These are phyloP conservation scores for Megamerina dolium DNA, from an alignment of 2,888 invertebrate genomes.

Conservation along the genomic window DNA sequence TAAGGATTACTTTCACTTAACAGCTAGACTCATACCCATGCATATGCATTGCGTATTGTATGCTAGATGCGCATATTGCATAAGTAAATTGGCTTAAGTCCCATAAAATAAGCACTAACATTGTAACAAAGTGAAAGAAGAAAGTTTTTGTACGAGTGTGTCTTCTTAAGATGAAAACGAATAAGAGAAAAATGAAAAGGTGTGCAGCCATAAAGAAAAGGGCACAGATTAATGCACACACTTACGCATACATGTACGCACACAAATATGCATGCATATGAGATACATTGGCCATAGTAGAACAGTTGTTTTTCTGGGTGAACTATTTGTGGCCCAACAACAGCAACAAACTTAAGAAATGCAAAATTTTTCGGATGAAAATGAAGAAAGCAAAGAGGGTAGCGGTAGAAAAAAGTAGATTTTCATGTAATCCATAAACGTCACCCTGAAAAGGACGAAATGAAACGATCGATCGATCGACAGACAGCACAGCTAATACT, in stretches of 20 bases:
- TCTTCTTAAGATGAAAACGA: not conserved
- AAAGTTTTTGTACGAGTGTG: not conserved
- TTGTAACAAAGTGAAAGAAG: not conserved
- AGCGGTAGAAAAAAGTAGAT: conserved; percentile 25
- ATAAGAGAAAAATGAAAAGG: conserved; percentile 10
- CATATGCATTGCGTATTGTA: too few species aligned
- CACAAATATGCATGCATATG: too few species aligned
- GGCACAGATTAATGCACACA: conserved; percentile 12
- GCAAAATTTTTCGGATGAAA: conserved; percentile 1
- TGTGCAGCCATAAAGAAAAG: conserved; percentile 13
- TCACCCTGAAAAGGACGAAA: conserved; percentile 26
- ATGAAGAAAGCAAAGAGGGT: conserved; percentile 6
- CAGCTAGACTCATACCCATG: not conserved
- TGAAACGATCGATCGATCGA: conserved; percentile 1
- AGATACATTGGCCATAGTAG: conserved; percentile 5
- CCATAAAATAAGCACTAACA: not conserved
- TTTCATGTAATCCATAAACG: conserved; percentile 41
- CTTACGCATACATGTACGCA: too few species aligned
- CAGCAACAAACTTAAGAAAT: not conserved
- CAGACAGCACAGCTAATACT: not conserved
- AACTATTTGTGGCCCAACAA: conserved; percentile 19
- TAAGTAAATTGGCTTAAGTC: conserved; percentile 17
- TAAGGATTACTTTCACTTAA: conserved; percentile 16
- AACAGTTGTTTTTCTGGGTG: conserved; percentile 24
- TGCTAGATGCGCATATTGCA: conserved; percentile 1